Conservation (phyloP, 2,797 vertebrate species). For the Harpagifer antarcticus region DNA sequence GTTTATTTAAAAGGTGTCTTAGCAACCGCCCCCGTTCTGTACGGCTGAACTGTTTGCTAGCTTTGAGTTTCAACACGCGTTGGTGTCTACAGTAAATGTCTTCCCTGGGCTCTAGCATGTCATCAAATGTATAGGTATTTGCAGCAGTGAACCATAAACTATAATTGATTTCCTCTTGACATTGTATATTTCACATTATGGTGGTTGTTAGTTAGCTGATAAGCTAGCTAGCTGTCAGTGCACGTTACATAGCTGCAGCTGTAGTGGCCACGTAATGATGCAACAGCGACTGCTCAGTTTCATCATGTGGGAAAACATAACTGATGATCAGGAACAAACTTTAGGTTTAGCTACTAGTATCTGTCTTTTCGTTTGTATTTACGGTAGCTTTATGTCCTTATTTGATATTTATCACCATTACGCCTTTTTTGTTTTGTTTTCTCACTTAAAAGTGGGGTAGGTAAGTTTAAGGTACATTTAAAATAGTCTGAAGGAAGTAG, state of each 20-base stretch:
- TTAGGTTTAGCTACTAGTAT: neutral
- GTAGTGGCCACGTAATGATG: conserved; percentile 74
- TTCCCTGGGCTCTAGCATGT: neutral
- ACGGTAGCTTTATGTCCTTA: too few species aligned
- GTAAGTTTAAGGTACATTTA: too few species aligned
- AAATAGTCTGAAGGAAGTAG: too few species aligned
- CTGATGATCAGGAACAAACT: rapidly evolving
- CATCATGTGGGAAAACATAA: conserved; percentile 63
- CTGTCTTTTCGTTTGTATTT: too few species aligned
- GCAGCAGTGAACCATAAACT: neutral
- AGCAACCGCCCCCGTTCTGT: neutral
- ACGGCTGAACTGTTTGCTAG: conserved; percentile 35
- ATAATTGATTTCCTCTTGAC: neutral
- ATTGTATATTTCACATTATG: neutral
- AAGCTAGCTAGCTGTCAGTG: conserved; percentile 44
- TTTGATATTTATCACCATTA: neutral
- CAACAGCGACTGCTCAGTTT: conserved; percentile 75
- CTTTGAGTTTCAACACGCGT: neutral
- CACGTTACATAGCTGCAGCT: conserved; percentile 29
- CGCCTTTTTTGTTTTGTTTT: neutral
- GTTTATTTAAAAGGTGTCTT: neutral
- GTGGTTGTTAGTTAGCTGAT: conserved; percentile 1
- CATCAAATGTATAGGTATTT: neutral
- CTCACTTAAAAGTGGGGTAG: too few species aligned
- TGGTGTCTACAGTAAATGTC: neutral